Evolutionary conservation across 2,888 invertebrate species (phyloP), one percentile per base, ranked within the genome.

Genomic region (Hecatera dysodea): DNA sequence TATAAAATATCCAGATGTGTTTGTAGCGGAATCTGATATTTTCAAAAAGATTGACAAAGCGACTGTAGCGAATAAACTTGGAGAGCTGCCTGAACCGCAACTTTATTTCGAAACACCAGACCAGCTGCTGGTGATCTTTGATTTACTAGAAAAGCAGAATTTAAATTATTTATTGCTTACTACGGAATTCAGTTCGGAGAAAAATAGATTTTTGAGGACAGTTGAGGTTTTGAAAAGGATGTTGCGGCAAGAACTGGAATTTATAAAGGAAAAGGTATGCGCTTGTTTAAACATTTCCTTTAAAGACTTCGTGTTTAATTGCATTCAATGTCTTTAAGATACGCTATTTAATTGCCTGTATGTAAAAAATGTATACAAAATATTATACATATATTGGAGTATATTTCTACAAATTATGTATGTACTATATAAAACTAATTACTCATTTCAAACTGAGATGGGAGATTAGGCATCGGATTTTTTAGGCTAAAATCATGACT

Each of bases 161-260:
- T 88, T 96, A 48, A 95, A 96, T 83, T 96, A 93, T 86, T 91
- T 95, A 73, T 84, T 96, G 42, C 92, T 92, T 19, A 94, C 95
- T 1, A 95, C 95, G 80, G 94, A 96, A 84, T 84, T 95, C 4
- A 93, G 90, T 71, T 87, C 89, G 1, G 92, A 93, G 72, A 95
- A 95, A 83, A 93, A 92, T 80, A 93, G 90, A 78, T 95, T 95
- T 87, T 75, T 94, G 24, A 93, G 92, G 84, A 88, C 92, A 3
- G 81, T 92, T 42, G 88, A 89, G 50, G 69, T 78, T 59, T 88
- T 95, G 12, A 95, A 94, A 84, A 75, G 68, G 2, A 73, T 89
- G 62, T 75, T 95, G 65, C 83, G 81, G 29, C 78, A 89, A 67
- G 95, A 95, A 85, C 82, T 95, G 57, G 87, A 91, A 56, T 90